Evolutionary conservation across 2,797 vertebrate genomes (phyloP), one percentile per base, ranked within the genome.

Genomic region (Enteromius radiatus): DNA sequence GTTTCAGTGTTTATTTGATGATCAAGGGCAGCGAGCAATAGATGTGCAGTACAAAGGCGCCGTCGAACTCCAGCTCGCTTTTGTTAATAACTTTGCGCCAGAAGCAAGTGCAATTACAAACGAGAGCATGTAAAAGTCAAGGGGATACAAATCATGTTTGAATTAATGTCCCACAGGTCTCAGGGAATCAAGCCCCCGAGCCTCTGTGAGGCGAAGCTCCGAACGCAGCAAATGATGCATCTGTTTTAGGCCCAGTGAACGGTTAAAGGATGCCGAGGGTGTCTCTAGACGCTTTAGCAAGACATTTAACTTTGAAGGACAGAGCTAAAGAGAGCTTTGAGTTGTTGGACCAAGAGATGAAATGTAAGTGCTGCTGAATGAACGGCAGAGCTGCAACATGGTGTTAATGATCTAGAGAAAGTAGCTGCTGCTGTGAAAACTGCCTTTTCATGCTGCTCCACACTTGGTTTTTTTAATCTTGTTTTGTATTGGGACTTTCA

Each of bases 41-140:
- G 90, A 93, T 86, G 90, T 91, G 89, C 84, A 86, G 87, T 80
- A 90, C 91, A 92, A 89, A 92, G 89, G 80, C 84, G 83, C 78
- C 80, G 84, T 88, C 91, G 85, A 88, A 87, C 86, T 86, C 84
- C 87, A 78, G 87, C 90, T 91, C 87, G 85, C 87, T 87, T 81
- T 28, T 83, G 76, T 87, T 90, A 89, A 89, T 87, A 90, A 91
- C 90, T 90, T 88, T 89, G 91, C 87, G 89, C 88, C 88, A 87
- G 88, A 83, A 89, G 89, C 91, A 81, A 91, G 90, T 88, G 88
- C 87, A 91, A 92, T 94, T 94, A 93, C 91, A 91, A 91, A 92
- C 89, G 86, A 78, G 84, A 86, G 61, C 89, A 85, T 93, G 92
- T 91, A 91, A 90, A 92, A 93, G 92, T 93, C 92, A 92, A 92